Base-by-base conservation (phyloP, 2,797 vertebrate genomes). In the Anguilla anguilla region DNA sequence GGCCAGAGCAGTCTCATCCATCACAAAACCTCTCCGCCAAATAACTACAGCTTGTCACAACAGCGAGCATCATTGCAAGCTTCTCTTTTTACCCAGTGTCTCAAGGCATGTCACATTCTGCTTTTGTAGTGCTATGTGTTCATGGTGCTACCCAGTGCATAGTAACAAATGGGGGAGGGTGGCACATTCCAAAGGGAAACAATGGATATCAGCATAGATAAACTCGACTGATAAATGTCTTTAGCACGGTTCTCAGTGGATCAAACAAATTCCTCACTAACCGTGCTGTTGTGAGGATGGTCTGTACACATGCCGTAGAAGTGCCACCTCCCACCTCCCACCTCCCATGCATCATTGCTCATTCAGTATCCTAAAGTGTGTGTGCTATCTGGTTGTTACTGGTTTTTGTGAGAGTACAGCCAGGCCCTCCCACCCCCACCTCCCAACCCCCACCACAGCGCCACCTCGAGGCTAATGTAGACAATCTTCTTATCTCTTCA, bases 211-310 rank as follows among this genome's bases (percentile, higher is more conserved):
- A 49, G 79, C 43, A 11, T 17, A 51, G 79, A 82, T 82, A 51
- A n/a, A 43, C 74, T 43, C 74, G 43, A 22, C 74, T 77, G 74
- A 77, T 77, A 43, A n/a, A 35, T 17, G 74, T 39, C 74, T 77
- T 3, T 43, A 22, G 13, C 35, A 43, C 74, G 0, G 74, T 77
- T 43, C 74, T 77, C 74, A 17, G 74, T 3, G 13, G 69, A 81
- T n/a, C 46, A 25, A 49, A 82, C 46, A 82, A 49, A 82, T 82
- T 82, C 79, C 79, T 82, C 46, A 39, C 22, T 82, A n/a, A 51
- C 43, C 11, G 43, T 10, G 22, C 79, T 51, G 22, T 46, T 51
- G 43, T 51, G 79, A n/a, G 79, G 22, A 51, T n/a, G 79, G n/a
- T 82, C 79, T 82, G 79, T 51, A n/a, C 22, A 25, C 79, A 51